phyloP scores from a whole-genome alignment of 2,888 invertebrate species.

The Mesodorylaimus sp. region DNA sequence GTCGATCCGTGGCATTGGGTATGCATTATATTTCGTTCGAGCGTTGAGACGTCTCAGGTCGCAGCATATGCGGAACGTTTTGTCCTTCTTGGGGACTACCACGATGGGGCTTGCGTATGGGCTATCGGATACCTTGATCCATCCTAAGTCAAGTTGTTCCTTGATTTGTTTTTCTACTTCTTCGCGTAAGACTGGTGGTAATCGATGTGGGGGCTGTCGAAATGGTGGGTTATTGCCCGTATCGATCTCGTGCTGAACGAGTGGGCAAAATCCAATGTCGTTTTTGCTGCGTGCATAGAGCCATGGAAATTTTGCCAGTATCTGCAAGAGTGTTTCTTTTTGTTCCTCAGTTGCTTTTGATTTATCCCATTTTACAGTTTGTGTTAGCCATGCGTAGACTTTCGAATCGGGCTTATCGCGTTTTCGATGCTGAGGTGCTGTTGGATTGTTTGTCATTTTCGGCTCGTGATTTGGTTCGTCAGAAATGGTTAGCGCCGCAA shows the following conservation, averaged over 20 bases:
- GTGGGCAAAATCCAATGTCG: neutral
- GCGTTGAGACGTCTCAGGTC: no score
- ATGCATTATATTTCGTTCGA: no score
- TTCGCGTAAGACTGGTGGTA: neutral
- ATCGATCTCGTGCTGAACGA: neutral
- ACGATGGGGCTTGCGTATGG: neutral
- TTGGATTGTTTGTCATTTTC: no score
- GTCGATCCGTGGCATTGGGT: constrained; percentile 2
- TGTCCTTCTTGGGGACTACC: constrained; percentile 2
- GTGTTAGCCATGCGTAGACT: no score
- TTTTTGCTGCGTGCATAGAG: neutral
- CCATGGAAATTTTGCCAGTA: neutral
- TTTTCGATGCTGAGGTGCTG: no score
- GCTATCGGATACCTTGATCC: neutral
- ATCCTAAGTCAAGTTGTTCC: neutral
- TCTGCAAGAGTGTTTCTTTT: neutral
- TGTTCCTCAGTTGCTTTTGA: no score
- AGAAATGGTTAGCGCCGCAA: no score
- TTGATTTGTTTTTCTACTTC: neutral
- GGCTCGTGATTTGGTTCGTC: no score
- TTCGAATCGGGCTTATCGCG: no score
- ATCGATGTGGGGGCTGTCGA: neutral
- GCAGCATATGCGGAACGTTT: neutral
- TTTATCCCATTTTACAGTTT: no score
- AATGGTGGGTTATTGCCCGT: neutral